Base-by-base conservation (phyloP, 2,888 invertebrate genomes). In the Meteorus cinctellus region DNA sequence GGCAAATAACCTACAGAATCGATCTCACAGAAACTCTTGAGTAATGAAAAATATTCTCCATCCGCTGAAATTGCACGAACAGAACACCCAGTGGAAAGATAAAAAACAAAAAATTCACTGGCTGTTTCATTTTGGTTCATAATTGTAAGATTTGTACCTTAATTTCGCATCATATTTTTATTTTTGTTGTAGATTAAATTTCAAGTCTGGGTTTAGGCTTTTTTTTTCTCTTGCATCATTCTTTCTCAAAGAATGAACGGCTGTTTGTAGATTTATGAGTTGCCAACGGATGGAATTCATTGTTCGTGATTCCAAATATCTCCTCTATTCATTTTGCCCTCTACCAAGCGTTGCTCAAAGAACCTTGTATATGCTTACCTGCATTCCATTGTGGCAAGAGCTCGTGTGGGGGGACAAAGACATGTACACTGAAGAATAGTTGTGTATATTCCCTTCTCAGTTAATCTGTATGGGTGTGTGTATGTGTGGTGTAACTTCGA, bases 371-470 rank as follows among this genome's bases (percentile, higher is more conserved):
- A 74, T 72, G 77, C 73, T 78, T 79, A 77, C 77, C 82, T 82
- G 85, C 84, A 83, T 84, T 85, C 83, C 85, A 79, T 74, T 69
- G 55, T 55, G 16, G 67, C 66, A 41, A 34, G 78, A 76, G 78
- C 19, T 55, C 10, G 19, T 19, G 78, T 74, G 81, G 78, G 80
- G 76, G 78, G 75, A 75, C 78, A 72, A 75, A 74, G 74, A 76
- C 77, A 36, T 31, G n/a, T 48, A 48, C n/a, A 48, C n/a, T 48
- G 16, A n/a, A 48, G 41, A 16, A 55, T n/a, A 55, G 19, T 55
- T n/a, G 19, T 55, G 24, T 60, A 19, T 48, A 63, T 70, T 36
- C 31, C 63, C 8, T 27, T 51, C 34, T 34, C 4, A 34, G 67
- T 29, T 51, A 24, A 14, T 69, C n/a, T 63, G 12, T 24, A 24